Base-by-base conservation (phyloP, 2,113 vertebrate genomes). In the Gobius niger region DNA sequence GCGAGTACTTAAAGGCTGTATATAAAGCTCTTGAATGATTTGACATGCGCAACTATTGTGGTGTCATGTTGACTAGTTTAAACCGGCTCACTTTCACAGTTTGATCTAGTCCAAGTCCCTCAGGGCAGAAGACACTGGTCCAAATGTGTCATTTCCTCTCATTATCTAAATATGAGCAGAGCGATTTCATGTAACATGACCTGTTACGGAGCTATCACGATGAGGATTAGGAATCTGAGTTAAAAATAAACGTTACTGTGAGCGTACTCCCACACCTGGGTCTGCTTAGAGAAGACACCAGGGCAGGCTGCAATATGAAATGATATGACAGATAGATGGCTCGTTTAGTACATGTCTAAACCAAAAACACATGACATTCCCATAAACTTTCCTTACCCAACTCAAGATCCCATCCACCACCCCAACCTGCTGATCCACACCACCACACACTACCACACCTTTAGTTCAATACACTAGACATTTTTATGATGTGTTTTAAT, bases 1-100 rank as follows among this genome's bases (percentile, higher is more conserved):
- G 50, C 49, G 65, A 46, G 42, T 46, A 19, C 18, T 34, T 52
- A 46, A 34, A 34, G 42, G 10, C 42, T 63, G 3, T 14, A 52
- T 16, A 46, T 78, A 49, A 24, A 19, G 16, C 47, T 63, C 53
- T 40, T 73, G 18, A 69, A 63, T 65, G n/a, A 65, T 67, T 67
- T 72, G 65, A 72, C 64, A 62, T 13, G 44, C 63, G 63, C 44
- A 76, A 52, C 15, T 47, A 56, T 47, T 72, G 8, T 64, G 34
- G 69, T 79, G 46, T 75, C 49, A 66, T 16, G 7, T 51, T 46
- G 13, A 57, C 47, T 47, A 61, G 46, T 19, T 65, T 70, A 49
- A 72, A 77, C 52, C 6, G 9, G 49, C 15, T 82, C 44, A 49
- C 62, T 63, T 79, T 73, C 46, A 46, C 14, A 53, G 19, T 75